Conservation (phyloP, 30 jellyfish, hydroid and myxozoan species). For the Cassiopea xamachana region DNA sequence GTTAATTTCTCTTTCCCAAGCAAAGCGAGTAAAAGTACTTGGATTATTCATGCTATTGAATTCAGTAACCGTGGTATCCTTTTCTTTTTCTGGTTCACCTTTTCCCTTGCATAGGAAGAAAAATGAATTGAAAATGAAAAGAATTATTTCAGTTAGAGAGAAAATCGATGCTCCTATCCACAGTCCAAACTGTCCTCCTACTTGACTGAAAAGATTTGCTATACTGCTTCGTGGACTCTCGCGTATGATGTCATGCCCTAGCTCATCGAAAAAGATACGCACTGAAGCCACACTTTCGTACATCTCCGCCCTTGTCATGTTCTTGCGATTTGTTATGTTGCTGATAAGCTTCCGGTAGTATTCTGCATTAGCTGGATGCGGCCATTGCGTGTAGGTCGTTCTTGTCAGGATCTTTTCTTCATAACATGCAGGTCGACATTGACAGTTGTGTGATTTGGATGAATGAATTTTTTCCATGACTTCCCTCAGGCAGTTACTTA, state of each 20-base stretch:
- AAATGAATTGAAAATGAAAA: background rate
- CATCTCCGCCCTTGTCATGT: slow-evolving; percentile 22
- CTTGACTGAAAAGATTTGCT: slow-evolving; percentile 20
- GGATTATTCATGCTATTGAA: background rate
- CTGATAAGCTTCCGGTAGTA: slow-evolving; percentile 27
- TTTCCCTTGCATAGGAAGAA: background rate
- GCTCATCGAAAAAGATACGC: slow-evolving; percentile 26
- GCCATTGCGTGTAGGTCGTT: slow-evolving; percentile 46
- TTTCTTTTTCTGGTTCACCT: slow-evolving; percentile 10
- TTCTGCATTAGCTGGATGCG: slow-evolving; percentile 20
- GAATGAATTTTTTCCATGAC: background rate
- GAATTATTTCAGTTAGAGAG: slow-evolving; percentile 11
- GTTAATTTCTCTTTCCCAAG: background rate
- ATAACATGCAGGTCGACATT: slow-evolving; percentile 40
- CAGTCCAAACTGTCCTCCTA: slow-evolving; percentile 52
- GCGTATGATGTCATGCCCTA: slow-evolving; percentile 17
- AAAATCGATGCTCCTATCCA: slow-evolving; percentile 56
- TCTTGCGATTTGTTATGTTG: slow-evolving; percentile 32
- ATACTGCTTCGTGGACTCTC: slow-evolving; percentile 2
- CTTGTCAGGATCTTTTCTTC: slow-evolving; percentile 19
- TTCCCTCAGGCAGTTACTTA: background rate
- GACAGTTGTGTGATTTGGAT: background rate
- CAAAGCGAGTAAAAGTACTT: background rate
- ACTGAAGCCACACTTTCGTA: slow-evolving; percentile 24
- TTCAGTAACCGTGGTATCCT: background rate